Percentiles rank a stretch among this genome's conserved stretches.
phyloP scores from a whole-genome alignment of 2,797 vertebrate species.

The Pagetopsis macropterus region DNA sequence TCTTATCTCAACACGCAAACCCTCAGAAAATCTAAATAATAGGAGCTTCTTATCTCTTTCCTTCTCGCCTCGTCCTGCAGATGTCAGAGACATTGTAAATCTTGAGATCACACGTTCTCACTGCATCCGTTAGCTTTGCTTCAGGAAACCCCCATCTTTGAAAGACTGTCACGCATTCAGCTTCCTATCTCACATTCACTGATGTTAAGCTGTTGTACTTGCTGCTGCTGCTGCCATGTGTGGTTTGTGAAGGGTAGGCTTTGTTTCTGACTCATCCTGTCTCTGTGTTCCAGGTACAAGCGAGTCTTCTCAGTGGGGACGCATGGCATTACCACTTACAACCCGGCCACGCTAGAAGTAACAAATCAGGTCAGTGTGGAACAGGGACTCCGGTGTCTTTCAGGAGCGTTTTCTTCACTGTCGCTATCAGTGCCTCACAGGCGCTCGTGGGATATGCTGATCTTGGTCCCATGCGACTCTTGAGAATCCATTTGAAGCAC shows the following conservation, averaged over 20 bases:
- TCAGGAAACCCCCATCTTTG: neutral
- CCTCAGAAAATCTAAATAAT: too few relatives aligned
- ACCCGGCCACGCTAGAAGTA: conserved; percentile 97
- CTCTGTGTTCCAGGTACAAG: conserved; percentile 89
- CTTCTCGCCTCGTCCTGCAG: neutral
- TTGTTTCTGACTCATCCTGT: conserved; percentile 54
- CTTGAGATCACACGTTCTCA: neutral
- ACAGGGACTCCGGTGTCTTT: neutral
- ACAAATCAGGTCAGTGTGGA: conserved; percentile 94
- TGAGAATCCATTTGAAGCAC: conserved; percentile 37
- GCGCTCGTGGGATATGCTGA: conserved; percentile 6
- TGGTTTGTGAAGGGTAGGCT: neutral
- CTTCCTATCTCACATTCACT: conserved; percentile 7
- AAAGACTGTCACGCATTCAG: neutral
- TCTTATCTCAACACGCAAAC: conserved; percentile 5
- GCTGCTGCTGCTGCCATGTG: conserved; percentile 15
- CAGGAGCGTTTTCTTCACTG: neutral
- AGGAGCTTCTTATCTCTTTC: too few relatives aligned
- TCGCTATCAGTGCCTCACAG: neutral
- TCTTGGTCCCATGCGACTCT: conserved; percentile 18
- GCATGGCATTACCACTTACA: conserved; percentile 97
- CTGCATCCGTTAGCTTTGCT: neutral
- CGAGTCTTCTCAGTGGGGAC: conserved; percentile 97
- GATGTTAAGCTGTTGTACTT: conserved; percentile 17
- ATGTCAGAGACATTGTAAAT: neutral